phyloP scores from a whole-genome alignment of 2,113 vertebrate species.

The Hippoglossus stenolepis region DNA sequence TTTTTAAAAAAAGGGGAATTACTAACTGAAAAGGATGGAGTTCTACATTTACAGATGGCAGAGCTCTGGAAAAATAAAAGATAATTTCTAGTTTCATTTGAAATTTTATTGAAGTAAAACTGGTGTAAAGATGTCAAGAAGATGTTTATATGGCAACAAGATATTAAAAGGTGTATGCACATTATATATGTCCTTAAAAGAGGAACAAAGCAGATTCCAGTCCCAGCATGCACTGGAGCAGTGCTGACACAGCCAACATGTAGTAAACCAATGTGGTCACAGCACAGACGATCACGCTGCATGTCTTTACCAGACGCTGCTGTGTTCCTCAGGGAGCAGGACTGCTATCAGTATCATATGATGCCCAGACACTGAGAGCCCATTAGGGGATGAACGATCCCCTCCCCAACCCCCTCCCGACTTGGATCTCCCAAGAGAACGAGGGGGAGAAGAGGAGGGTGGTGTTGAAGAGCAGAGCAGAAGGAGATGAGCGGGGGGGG shows the following conservation, averaged over 20 bases:
- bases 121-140: not conserved
- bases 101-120: not conserved
- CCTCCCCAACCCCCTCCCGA: not conserved
- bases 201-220: slow-evolving; percentile 23
- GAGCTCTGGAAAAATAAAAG: not conserved
- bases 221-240: slow-evolving; percentile 3
- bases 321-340: slow-evolving; percentile 29
- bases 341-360: slow-evolving; percentile 44
- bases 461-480: slow-evolving; percentile 8
- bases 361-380: slow-evolving; percentile 36
- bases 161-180: not conserved
- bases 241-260: not conserved
- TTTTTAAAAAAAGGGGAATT: not conserved
- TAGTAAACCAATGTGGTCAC: slow-evolving; percentile 20
- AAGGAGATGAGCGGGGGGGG: not conserved
- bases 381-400: slow-evolving; percentile 22
- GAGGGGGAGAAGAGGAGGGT: not conserved
- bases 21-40: not conserved
- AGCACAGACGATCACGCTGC: slow-evolving; percentile 16
- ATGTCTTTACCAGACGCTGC: slow-evolving; percentile 29
- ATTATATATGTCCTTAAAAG: not conserved
- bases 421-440: not conserved
- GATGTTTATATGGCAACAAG: not conserved
- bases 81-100: not conserved
- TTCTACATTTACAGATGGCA: not conserved